These are phyloP conservation scores for Aulostomus chinensis DNA, from an alignment of 2,797 vertebrate species.

Conservation along the genomic window DNA sequence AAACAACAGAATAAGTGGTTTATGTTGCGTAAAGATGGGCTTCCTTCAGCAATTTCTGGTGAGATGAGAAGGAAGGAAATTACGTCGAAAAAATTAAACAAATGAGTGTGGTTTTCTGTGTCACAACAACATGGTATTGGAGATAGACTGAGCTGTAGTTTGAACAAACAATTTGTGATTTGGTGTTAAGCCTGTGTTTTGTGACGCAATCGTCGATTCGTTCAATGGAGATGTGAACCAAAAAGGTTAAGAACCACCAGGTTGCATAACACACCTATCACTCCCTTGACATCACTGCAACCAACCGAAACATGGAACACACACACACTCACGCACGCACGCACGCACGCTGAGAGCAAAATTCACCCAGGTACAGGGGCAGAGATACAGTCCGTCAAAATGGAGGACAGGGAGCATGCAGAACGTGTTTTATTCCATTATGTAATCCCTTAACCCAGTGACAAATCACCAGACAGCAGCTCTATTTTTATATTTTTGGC, in stretches of 20 bases:
- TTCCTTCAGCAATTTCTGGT: no score
- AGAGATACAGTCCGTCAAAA: conserved; percentile 48
- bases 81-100: no score
- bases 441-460: conserved; percentile 48
- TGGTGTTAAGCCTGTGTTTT: conserved; percentile 4
- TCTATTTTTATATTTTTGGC: conserved; percentile 24
- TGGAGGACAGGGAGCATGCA: conserved; percentile 45
- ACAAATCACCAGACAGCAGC: conserved; percentile 32
- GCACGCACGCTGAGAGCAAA: background rate
- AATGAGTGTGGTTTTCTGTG: no score
- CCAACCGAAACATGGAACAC: conserved; percentile 17
- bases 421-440: conserved; percentile 40
- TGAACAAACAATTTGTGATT: no score
- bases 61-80: no score
- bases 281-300: conserved; percentile 23
- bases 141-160: no score
- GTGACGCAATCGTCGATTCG: conserved; percentile 10
- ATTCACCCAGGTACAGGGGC: conserved; percentile 41
- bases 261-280: conserved; percentile 41
- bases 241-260: conserved; percentile 34
- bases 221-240: conserved; percentile 5
- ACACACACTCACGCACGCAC: conserved; percentile 6
- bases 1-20: no score
- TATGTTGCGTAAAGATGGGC: no score
- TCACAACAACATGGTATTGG: no score